Evolutionary conservation across 2,888 invertebrate genomes (phyloP).

Genomic region (Gastrophysa polygoni): DNA sequence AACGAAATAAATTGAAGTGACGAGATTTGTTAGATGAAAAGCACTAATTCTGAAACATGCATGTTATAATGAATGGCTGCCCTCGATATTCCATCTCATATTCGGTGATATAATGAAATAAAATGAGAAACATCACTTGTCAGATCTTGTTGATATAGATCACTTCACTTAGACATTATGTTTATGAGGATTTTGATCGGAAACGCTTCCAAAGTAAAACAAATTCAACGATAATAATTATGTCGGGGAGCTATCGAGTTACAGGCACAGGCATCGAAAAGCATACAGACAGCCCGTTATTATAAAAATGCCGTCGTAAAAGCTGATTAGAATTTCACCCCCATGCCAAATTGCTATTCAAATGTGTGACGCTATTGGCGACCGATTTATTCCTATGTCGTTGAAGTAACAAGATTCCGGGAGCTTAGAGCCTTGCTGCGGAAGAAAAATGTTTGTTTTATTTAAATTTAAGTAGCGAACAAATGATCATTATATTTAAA

Average conservation of each 20-base stretch:
- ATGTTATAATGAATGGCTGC: no score
- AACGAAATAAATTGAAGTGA: no score
- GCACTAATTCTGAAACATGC: no score
- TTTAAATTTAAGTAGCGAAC: slow-evolving; percentile 56
- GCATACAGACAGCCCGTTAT: slow-evolving; percentile 50
- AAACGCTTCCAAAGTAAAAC: background rate
- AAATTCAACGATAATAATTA: slow-evolving; percentile 25
- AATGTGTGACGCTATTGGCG: slow-evolving; percentile 59
- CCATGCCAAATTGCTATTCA: slow-evolving; percentile 59
- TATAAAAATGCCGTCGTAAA: slow-evolving; percentile 57
- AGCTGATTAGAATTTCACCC: slow-evolving; percentile 59
- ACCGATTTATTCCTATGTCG: slow-evolving; percentile 59
- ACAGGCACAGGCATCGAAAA: slow-evolving; percentile 26
- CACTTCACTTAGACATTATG: no score
- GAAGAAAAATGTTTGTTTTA: slow-evolving; percentile 59
- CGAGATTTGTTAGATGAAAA: no score
- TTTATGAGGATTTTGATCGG: background rate
- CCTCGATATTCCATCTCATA: no score
- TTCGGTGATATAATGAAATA: no score
- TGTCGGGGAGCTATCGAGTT: slow-evolving; percentile 20
- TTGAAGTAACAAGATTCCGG: slow-evolving; percentile 57
- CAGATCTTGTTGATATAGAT: no score
- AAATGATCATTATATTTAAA: slow-evolving; percentile 54
- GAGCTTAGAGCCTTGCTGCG: slow-evolving; percentile 50
- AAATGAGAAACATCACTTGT: no score